Evolutionary conservation across 2,113 vertebrate genomes (phyloP), one percentile per base, ranked within the genome.

Genomic region (Melozone crissalis): DNA sequence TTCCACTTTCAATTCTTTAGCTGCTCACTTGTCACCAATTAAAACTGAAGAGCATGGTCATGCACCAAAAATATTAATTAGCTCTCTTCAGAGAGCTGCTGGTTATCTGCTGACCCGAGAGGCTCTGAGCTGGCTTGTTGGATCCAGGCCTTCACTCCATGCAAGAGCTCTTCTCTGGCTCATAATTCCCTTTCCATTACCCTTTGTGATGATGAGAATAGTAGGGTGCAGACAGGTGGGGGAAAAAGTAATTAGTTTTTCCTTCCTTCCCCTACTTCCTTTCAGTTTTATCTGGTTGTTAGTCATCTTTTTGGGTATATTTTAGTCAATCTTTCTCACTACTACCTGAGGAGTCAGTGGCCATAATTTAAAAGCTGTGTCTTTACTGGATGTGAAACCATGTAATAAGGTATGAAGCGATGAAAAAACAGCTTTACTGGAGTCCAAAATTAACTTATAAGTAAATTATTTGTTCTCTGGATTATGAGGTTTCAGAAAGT

Each of bases 11-110:
- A 90, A 90, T 97, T 97, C 94, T 95, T 97, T 82, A 76, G 69
- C 92, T 96, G 88, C 93, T 96, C 91, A 94, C 93, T 97, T 97
- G 95, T 90, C 96, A 96, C 91, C 96, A 97, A 93, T 97, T 97
- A 98, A 96, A 97, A 87, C 86, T 83, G 74, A 97, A 96, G 54
- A 85, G 71, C 35, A 44, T 81, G 83, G 68, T 94, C 93, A 72
- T 86, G 83, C 43, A 76, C 71, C 65, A 87, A 77, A 71, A 87
- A 89, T 95, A 80, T 93, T 91, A 95, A 91, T 89, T 94, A 90
- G 81, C 52, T 95, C 24, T 82, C 55, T 20, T 26, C 52, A 39
- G 59, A 28, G 59, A 62, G 33, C 54, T 93, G 78, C 63, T 89
- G 81, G 33, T 75, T 86, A 16, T 79, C 13, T 93, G 67, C 71